A percentile compares a stretch with the other conserved stretches of the same genome.
phyloP scores from a whole-genome alignment of 2,888 invertebrate genomes.

The Rhopalosiphum nymphaeae region DNA sequence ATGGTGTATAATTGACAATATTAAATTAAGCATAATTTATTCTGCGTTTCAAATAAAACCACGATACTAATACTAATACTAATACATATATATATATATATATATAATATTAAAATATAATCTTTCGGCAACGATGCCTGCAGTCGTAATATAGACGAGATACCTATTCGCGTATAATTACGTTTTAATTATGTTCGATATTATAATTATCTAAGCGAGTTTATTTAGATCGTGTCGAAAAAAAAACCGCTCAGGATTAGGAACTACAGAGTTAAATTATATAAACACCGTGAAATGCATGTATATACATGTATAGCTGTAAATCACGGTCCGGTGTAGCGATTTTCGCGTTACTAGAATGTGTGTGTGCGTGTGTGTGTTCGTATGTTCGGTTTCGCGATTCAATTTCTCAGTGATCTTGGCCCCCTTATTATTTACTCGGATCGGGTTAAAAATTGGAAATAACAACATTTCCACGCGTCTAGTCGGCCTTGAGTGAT shows the following conservation, averaged over 20 bases:
- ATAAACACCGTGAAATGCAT: background rate
- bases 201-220: background rate
- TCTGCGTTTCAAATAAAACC: background rate
- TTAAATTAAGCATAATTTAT: background rate
- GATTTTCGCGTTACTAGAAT: background rate
- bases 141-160: background rate
- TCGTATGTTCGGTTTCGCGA: background rate
- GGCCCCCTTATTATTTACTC: slow-evolving; percentile 41
- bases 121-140: background rate
- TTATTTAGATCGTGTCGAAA: background rate
- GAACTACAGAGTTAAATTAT: background rate
- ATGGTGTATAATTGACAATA: background rate
- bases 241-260: background rate
- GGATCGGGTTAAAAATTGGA: slow-evolving; percentile 32
- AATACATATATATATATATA: background rate
- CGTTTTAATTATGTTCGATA: background rate
- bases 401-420: slow-evolving; percentile 52
- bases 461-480: slow-evolving; percentile 32
- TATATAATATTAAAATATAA: background rate
- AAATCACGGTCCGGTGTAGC: background rate
- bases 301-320: background rate
- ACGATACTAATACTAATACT: background rate
- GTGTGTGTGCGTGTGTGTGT: background rate
- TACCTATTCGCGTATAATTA: background rate
- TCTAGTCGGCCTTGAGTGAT: slow-evolving; percentile 30